Evolutionary conservation across 2,888 invertebrate genomes (phyloP).

Genomic region (Nyleta sp.): DNA sequence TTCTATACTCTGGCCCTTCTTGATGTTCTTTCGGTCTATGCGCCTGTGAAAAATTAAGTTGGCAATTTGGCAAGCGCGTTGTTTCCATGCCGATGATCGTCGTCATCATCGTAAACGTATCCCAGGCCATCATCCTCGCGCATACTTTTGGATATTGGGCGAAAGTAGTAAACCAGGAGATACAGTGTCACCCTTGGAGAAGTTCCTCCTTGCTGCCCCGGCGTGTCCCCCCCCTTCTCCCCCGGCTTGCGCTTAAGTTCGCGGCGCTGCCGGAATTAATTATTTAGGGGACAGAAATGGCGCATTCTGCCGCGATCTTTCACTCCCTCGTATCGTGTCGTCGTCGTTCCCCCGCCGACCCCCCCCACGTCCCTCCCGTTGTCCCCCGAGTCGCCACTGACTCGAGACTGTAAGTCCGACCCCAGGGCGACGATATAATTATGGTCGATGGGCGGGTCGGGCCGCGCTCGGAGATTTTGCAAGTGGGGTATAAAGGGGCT

Average conservation of each 20-base stretch:
- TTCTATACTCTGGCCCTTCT: no score
- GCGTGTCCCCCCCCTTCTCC: conserved; percentile 65
- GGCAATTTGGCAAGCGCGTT: no score
- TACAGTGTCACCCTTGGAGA: conserved; percentile 49
- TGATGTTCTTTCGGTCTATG: no score
- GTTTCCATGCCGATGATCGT: conserved; percentile 8
- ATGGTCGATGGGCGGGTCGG: conserved; percentile 76
- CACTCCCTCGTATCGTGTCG: conserved; percentile 62
- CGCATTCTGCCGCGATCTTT: conserved; percentile 76
- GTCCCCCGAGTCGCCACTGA: conserved; percentile 64
- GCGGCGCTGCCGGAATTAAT: conserved; percentile 82
- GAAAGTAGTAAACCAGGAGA: conserved; percentile 50
- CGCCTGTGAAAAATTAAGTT: no score
- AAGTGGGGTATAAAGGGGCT: conserved; percentile 71
- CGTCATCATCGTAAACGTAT: conserved; percentile 45
- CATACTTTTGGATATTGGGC: conserved; percentile 44
- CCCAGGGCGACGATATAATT: conserved; percentile 82
- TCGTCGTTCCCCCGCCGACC: conserved; percentile 35
- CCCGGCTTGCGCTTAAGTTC: conserved; percentile 77
- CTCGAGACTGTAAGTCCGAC: conserved; percentile 71
- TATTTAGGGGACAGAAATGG: conserved; percentile 83
- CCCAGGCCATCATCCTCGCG: conserved; percentile 32
- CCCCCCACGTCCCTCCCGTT: conserved; percentile 30
- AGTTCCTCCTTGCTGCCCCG: conserved; percentile 69
- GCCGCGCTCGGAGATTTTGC: conserved; percentile 63